Evolutionary conservation across 2,113 vertebrate species (phyloP), one percentile per base, ranked within the genome.

Genomic region (Perognathus longimembris): DNA sequence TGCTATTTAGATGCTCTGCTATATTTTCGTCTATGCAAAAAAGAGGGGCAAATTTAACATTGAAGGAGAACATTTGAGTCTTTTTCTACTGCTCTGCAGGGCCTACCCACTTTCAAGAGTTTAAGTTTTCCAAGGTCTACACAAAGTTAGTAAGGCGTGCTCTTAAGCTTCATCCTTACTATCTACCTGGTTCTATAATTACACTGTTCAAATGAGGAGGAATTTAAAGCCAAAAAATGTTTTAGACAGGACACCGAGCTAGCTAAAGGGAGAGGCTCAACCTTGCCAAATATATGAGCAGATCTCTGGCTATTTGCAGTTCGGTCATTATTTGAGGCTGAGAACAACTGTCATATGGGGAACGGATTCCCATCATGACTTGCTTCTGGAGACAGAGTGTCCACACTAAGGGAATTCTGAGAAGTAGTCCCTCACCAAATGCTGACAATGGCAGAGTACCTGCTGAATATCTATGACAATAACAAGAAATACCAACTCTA

Each of bases 181-280:
- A 85, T 20, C 50, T 76, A 74, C 22, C 64, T 90, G 76, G 76
- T 80, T 85, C 77, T 88, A 34, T n/a, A 93, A 32, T 30, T 76
- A 24, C 0, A 73, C 7, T 59, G 34, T 84, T 63, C 70, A 77
- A 86, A 85, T 8, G 40, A 79, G 32, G 7, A 69, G 18, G 22
- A 85, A 75, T 57, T 15, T 57, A 38, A 38, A 45, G 71, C 36
- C 3, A 5, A 45, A 32, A 34, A 32, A 70, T 1, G 67, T 69
- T 85, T 91, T 66, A 59, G 73, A 57, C 42, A 75, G 6, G 36
- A 64, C 14, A 59, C 26, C 20, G 20, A 28, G 11, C 10, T n/a
- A 34, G 28, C 38, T 34, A 6, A 5, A n/a, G n/a, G 1, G 66
- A 85, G 66, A 77, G 24, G 75, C 36, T 28, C 17, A 3, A 8